phyloP scores from a whole-genome alignment of 2,797 vertebrate species.

The Hydrocynus forskahlii region DNA sequence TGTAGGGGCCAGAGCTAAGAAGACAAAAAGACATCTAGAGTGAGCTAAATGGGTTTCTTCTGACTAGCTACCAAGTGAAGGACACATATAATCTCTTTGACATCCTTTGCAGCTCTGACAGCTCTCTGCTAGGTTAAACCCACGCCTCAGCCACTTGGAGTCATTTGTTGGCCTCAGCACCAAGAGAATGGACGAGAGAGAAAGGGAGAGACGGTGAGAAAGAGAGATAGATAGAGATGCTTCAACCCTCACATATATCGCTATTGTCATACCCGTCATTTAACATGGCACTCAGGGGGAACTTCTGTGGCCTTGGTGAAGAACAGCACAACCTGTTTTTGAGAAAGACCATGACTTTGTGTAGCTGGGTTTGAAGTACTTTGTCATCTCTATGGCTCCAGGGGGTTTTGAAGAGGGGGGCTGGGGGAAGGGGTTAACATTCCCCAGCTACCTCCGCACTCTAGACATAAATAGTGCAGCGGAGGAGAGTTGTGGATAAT shows the following conservation, averaged over 20 bases:
- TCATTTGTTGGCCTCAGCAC: conserved; percentile 60
- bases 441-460: conserved; percentile 35
- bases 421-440: neutral
- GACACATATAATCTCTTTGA: conserved; percentile 63
- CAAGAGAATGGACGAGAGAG: conserved; percentile 53
- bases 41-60: conserved; percentile 51
- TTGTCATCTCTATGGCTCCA: conserved; percentile 60
- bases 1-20: too few species aligned
- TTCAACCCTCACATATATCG: conserved; percentile 29
- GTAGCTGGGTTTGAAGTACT: conserved; percentile 55
- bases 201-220: conserved; percentile 19
- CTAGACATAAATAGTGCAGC: conserved; percentile 69
- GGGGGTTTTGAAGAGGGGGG: neutral
- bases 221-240: neutral
- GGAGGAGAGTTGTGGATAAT: conserved; percentile 64
- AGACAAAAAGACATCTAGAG: conserved; percentile 33
- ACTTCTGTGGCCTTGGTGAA: neutral
- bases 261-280: conserved; percentile 46
- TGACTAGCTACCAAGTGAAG: conserved; percentile 56
- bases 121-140: conserved; percentile 75
- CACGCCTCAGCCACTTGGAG: conserved; percentile 65
- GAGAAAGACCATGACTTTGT: conserved; percentile 40
- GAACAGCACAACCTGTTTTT: conserved; percentile 50
- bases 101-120: conserved; percentile 75
- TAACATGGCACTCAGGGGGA: conserved; percentile 42